Conservation (phyloP, 2,888 invertebrate species). For the Boloria euphrosyne region DNA sequence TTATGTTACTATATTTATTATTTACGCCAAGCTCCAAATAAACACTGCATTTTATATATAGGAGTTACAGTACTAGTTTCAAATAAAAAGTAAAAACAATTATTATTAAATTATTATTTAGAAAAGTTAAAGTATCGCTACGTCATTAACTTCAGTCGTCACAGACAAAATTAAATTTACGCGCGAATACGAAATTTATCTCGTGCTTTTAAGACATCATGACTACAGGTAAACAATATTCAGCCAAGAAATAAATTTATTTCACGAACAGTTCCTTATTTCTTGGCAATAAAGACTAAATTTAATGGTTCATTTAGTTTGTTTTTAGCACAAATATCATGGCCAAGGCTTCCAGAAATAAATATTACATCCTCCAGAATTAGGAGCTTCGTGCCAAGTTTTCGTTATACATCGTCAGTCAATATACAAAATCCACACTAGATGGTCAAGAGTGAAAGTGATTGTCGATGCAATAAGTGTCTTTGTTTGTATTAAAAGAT, state of each 20-base stretch:
- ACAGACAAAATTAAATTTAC: slow-evolving; percentile 24
- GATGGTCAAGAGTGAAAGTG: slow-evolving; percentile 55
- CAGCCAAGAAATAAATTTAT: slow-evolving; percentile 17
- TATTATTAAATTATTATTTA: no score
- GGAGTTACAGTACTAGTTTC: no score
- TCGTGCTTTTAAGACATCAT: slow-evolving; percentile 25
- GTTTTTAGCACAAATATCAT: slow-evolving; percentile 52
- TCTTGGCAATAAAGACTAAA: slow-evolving; percentile 47
- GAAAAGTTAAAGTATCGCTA: neutral
- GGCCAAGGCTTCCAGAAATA: slow-evolving; percentile 79
- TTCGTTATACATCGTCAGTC: slow-evolving; percentile 64
- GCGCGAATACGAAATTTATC: slow-evolving; percentile 35
- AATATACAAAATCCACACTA: slow-evolving; percentile 57
- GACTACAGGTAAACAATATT: slow-evolving; percentile 14
- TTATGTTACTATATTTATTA: no score
- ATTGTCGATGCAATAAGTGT: slow-evolving; percentile 49
- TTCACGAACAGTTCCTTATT: slow-evolving; percentile 34
- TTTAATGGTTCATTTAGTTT: slow-evolving; percentile 44
- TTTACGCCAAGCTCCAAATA: no score
- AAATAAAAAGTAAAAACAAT: no score
- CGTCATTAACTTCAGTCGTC: neutral
- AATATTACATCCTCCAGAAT: slow-evolving; percentile 75
- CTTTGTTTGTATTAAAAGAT: slow-evolving; percentile 43
- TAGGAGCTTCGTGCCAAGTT: slow-evolving; percentile 65
- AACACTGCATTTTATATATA: no score